Evolutionary conservation across 2,888 invertebrate genomes (phyloP), one percentile per base, ranked within the genome.

Genomic region (Clanis bilineata): DNA sequence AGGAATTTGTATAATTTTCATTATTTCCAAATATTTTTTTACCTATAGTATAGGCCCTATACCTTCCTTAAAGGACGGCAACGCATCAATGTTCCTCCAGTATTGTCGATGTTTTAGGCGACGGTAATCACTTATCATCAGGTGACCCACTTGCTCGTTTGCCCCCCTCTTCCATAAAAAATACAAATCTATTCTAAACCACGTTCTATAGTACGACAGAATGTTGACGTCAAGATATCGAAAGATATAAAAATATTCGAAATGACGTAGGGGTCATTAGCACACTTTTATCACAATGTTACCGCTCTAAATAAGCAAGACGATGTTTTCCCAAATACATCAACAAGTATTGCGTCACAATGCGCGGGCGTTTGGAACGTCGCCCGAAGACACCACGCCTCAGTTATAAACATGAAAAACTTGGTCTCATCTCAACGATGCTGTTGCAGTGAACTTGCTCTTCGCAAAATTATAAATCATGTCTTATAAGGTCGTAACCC

Each of bases 331-430:
- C 51, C 51, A 51, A 51, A 32, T 51, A 51, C 18, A 51, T 51
- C 51, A 51, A 51, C 51, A 51, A 32, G 32, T 32, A 32, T 51
- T 28, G 4, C 51, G 38, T 47, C 58, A 47, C 21, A 66, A 66
- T 68, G 69, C 59, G 77, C 79, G 62, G 85, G 86, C 69, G 84
- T 65, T 82, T 85, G 86, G 85, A 71, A 41, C n/a, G 32, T 32
- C 63, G 85, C 85, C 85, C 80, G 63, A 60, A 61, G 68, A 67
- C 68, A 74, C 77, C 83, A 79, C 80, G 68, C 79, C 80, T 80
- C 63, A 63, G 65, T 70, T 75, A 76, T 66, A 79, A 81, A 81
- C 74, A 72, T 60, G 59, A 59, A 70, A 71, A 76, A 76, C 71
- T 58, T 60, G 47, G 47, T 58, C 23, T 44, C 28, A 32, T n/a